Evolutionary conservation across 2,113 vertebrate species (phyloP), one percentile per base, ranked within the genome.

Genomic region (Erythrolamprus reginae): DNA sequence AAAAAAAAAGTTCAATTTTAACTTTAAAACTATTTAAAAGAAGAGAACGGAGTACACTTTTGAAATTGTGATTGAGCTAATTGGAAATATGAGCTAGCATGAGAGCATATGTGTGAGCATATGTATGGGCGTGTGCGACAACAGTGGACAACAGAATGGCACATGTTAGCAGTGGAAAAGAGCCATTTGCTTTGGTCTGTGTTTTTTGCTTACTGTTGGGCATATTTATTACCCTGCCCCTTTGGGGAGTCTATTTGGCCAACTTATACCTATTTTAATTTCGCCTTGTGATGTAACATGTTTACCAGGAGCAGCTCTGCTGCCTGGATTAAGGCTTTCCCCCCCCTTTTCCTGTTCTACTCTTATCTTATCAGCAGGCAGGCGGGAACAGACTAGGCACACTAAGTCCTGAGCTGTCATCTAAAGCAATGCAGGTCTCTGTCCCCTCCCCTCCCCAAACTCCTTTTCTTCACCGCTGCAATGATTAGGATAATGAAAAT

Each of bases 401-500:
- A 12, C 17, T 33, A 90, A 33, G 3, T 86, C 61, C 82, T 3
- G 12, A 38, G 45, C 26, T 48, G 55, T 88, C 88, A 10, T 82
- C 45, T 82, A 88, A 50, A 12, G 86, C 45, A 10, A 48, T 2
- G 6, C 0, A 3, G 24, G 53, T 58, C 24, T 89, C 5, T n/a
- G 6, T 53, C 15, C 45, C 85, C 89, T 93, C 51, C 33, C 0
- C 13, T 7, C 58, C 28, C 33, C 33, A 42, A 77, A 21, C 33
- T 42, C n/a, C 0, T 70, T 89, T 90, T 90, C 90, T 90, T 93
- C 0, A 2, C 93, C 89, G 92, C 95, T 96, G 42, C 89, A 19
- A 90, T 91, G 96, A 96, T 91, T 95, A 92, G 96, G 97, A 97
- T 97, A 97, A 97, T 94, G 95, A 95, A 95, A 95, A 94, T 95